Evolutionary conservation across 92 coral and sea anemone genomes (phyloP).

Genomic region (Zoanthus sociatus): DNA sequence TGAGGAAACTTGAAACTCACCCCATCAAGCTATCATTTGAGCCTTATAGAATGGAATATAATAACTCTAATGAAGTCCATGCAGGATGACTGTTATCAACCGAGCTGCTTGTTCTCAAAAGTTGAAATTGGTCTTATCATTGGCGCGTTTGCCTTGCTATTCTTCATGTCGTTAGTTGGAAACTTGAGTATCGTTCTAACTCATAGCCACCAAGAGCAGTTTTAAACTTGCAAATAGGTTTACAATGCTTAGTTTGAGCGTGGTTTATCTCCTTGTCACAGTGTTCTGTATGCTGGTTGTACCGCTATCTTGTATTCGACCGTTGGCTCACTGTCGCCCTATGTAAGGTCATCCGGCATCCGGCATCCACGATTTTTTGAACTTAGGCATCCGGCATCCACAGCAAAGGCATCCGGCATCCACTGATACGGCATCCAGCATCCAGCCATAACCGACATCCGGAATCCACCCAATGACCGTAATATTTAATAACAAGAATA

Average conservation of each 20-base stretch:
- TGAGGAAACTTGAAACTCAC: too few species aligned
- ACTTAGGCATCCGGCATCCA: too few species aligned
- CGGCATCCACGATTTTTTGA: too few species aligned
- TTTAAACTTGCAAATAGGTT: slow-evolving; percentile 32
- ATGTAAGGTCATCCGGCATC: too few species aligned
- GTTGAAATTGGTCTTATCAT: slow-evolving; percentile 11
- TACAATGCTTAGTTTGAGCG: slow-evolving; percentile 24
- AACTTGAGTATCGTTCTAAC: slow-evolving; percentile 11
- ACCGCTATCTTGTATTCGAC: background rate
- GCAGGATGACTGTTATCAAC: slow-evolving; percentile 5
- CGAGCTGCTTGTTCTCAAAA: slow-evolving; percentile 29
- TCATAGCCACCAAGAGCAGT: background rate
- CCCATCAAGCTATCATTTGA: too few species aligned
- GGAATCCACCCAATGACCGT: too few species aligned
- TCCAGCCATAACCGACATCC: too few species aligned
- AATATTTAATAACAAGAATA: too few species aligned
- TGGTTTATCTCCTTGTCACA: slow-evolving; percentile 28
- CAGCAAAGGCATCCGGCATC: too few species aligned
- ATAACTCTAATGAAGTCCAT: background rate
- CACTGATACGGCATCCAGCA: too few species aligned
- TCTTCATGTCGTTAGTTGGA: slow-evolving; percentile 22
- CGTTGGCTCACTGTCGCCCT: too few species aligned
- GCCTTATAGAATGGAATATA: background rate
- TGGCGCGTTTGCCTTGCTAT: slow-evolving; percentile 18
- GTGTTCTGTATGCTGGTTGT: slow-evolving; percentile 19